A percentile compares a stretch with the other conserved stretches of the same genome.
phyloP scores from a whole-genome alignment of 2,888 invertebrate species.

The Drosophila rellima region DNA sequence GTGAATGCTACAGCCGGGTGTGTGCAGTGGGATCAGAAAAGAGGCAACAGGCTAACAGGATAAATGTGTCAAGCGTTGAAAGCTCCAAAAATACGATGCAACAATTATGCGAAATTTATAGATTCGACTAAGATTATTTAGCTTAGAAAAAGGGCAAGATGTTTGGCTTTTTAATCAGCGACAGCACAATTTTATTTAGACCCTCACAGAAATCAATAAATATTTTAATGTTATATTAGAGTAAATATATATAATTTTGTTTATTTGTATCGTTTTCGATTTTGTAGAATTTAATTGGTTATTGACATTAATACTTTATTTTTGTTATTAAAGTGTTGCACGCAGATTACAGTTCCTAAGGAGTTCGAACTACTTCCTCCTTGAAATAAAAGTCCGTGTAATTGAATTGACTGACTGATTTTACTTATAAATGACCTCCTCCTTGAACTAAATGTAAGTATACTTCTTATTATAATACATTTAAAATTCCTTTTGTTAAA shows the following conservation, averaged over 20 bases:
- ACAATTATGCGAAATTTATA: constrained; percentile 53
- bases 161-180: background rate
- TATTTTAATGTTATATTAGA: too few species aligned
- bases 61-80: constrained; percentile 53
- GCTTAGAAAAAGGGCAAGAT: background rate
- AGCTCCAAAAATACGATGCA: constrained; percentile 37
- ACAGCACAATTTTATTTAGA: background rate
- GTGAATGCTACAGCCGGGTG: constrained; percentile 30
- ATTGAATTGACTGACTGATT: too few species aligned
- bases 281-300: background rate
- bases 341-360: too few species aligned
- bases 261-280: background rate
- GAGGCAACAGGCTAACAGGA: constrained; percentile 35
- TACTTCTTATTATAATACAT: too few species aligned
- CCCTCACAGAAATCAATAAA: background rate
- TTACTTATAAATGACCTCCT: too few species aligned
- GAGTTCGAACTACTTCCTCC: too few species aligned
- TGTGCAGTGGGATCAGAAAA: constrained; percentile 28
- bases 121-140: constrained; percentile 29
- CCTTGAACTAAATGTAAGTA: too few species aligned
- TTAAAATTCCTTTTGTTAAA: too few species aligned
- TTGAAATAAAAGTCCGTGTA: too few species aligned
- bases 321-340: too few species aligned
- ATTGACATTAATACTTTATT: too few species aligned
- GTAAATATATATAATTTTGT: too few species aligned